Base-by-base conservation (phyloP, 2,888 invertebrate species). In the Troides aeacus region DNA sequence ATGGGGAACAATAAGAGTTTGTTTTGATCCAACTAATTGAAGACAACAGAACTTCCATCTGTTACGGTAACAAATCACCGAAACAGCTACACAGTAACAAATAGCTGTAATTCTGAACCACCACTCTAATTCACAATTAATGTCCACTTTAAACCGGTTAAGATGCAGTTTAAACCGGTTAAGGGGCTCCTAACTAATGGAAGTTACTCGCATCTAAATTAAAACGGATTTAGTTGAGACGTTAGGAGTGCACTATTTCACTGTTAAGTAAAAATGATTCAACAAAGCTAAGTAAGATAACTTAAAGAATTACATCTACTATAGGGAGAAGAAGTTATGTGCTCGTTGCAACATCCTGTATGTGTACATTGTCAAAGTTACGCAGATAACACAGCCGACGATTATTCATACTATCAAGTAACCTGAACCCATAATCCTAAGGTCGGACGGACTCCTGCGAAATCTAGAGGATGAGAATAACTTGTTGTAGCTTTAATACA, bases 71-170 rank as follows among this genome's bases (percentile, higher is more conserved):
- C 79, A 76, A 80, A 81, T 80, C 77, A 76, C 74, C 73, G 73
- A 80, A 83, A 82, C 81, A 82, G 74, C 74, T 75, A 79, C 79
- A 80, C 77, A 74, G 78, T 77, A 81, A 85, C 85, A 81, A 82
- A 86, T 84, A 75, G 80, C 80, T 71, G 81, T 81, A 81, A 80
- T 82, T 81, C 81, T 78, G 79, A 68, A 70, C 72, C 66, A 72
- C 75, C 74, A 78, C 80, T 78, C 85, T 85, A 85, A 85, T 85
- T 85, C 81, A 85, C 85, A 82, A 86, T 84, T 86, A 87, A 86
- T 86, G 84, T 80, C 78, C 75, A 73, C 78, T 78, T 74, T 73
- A 74, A 78, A 76, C 75, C 72, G 73, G 76, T 75, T 75, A 76
- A 75, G 79, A 83, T 80, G 80, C 79, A 78, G 82, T 83, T 84